phyloP scores from a whole-genome alignment of 1,140 invertebrate species.

The Camponotus floridanus region DNA sequence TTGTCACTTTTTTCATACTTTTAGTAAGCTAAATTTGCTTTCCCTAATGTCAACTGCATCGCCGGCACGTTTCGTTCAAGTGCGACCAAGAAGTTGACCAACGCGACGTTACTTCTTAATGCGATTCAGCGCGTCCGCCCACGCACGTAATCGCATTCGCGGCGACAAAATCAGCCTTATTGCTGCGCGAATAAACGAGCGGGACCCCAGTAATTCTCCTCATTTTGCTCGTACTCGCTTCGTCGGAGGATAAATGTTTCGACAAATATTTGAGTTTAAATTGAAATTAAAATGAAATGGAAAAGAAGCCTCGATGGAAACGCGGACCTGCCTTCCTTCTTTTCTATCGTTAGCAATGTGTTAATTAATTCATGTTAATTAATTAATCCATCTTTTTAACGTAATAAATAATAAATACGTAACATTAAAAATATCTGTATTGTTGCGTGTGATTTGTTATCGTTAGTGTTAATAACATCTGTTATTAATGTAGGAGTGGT shows the following conservation, averaged over 20 bases:
- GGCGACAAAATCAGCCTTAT: constrained; percentile 64
- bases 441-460: background rate
- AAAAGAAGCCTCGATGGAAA: background rate
- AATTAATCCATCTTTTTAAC: constrained; percentile 6
- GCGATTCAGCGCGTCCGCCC: constrained; percentile 48
- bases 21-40: background rate
- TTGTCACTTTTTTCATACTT: background rate
- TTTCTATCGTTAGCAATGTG: background rate
- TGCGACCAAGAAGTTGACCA: constrained; percentile 31
- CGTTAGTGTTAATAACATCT: background rate
- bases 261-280: constrained; percentile 58
- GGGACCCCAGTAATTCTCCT: constrained; percentile 21
- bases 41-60: constrained; percentile 18
- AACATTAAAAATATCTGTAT: background rate
- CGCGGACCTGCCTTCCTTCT: background rate
- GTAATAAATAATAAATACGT: background rate
- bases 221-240: constrained; percentile 44
- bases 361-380: too few species aligned
- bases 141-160: constrained; percentile 65
- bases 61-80: constrained; percentile 28
- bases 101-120: constrained; percentile 53
- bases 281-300: constrained; percentile 47
- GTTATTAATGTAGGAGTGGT: background rate
- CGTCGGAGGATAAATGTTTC: constrained; percentile 51
- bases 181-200: constrained; percentile 52